Conservation (phyloP, 37 sponge, comb jelly and placozoan species). For the Halisarca cf. caerulea region DNA sequence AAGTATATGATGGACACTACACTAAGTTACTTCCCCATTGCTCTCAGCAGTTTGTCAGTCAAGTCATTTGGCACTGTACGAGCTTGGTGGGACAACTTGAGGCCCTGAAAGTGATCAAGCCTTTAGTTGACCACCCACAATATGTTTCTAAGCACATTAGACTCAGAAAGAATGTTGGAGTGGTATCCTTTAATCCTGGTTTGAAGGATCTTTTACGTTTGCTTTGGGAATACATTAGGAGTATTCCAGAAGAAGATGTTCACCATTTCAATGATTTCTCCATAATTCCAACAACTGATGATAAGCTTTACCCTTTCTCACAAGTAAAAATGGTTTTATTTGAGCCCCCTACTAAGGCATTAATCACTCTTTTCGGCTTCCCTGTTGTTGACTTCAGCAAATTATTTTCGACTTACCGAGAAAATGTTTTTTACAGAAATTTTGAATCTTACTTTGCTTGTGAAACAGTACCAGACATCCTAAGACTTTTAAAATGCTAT, state of each 20-base stretch:
- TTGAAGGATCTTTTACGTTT: not conserved
- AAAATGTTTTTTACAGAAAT: not conserved
- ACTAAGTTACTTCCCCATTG: conserved; percentile 41
- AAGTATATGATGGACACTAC: conserved; percentile 16
- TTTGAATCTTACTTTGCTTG: conserved; percentile 9
- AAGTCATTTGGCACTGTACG: not conserved
- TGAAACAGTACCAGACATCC: not conserved
- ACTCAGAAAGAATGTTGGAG: not conserved
- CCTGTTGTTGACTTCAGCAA: conserved; percentile 12
- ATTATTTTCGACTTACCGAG: not conserved
- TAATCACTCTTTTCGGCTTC: not conserved
- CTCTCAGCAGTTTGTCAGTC: conserved; percentile 26
- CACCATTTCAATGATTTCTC: not conserved
- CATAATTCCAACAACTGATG: conserved; percentile 17
- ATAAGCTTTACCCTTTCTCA: not conserved
- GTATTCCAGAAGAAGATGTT: not conserved
- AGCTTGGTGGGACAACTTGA: not conserved
- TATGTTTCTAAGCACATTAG: conserved; percentile 29
- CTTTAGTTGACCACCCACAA: not conserved
- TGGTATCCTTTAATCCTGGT: not conserved
- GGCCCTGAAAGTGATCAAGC: not conserved
- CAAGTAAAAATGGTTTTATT: not conserved
- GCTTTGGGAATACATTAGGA: conserved; percentile 15
- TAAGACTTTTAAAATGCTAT: not conserved
- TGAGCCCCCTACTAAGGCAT: not conserved